Evolutionary conservation across 2,113 vertebrate species (phyloP).

Genomic region (Eubucco bourcierii): DNA sequence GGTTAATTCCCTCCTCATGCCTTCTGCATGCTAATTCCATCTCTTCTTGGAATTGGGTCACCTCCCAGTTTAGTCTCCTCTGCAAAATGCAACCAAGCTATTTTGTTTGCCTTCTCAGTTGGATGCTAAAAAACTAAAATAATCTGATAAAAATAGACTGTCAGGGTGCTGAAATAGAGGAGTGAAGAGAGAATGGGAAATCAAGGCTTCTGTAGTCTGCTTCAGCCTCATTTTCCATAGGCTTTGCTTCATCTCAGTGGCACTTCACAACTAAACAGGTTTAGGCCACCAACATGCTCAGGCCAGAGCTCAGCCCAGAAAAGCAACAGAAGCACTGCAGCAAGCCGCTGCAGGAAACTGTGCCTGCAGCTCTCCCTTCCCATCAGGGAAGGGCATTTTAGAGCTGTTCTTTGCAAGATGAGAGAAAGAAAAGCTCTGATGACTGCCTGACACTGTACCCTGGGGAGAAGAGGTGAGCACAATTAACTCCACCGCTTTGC

Average conservation of each 20-base stretch:
- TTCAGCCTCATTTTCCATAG: not conserved
- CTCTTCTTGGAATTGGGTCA: slow-evolving; percentile 23
- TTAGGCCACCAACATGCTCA: not conserved
- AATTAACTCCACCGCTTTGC: not conserved
- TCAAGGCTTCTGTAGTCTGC: not conserved
- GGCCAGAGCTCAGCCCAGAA: not conserved
- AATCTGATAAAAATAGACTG: slow-evolving; percentile 16
- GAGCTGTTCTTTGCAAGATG: not conserved
- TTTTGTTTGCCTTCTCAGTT: slow-evolving; percentile 22
- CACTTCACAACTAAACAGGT: not conserved
- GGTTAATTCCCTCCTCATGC: not conserved
- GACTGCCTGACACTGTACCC: not conserved
- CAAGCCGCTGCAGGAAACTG: not conserved
- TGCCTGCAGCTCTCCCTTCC: not conserved
- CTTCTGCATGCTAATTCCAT: not conserved
- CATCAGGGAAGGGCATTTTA: not conserved
- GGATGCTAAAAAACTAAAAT: not conserved
- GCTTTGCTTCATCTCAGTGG: not conserved
- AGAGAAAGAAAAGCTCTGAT: not conserved
- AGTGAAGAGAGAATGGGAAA: not conserved
- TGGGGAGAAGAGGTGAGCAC: not conserved
- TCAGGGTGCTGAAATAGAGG: not conserved
- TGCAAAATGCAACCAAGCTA: not conserved
- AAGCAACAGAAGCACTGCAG: not conserved
- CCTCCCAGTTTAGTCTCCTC: slow-evolving; percentile 17